These are phyloP conservation scores for Brachionus calyciflorus DNA, from an alignment of 1,140 invertebrate species.

Conservation along the genomic window DNA sequence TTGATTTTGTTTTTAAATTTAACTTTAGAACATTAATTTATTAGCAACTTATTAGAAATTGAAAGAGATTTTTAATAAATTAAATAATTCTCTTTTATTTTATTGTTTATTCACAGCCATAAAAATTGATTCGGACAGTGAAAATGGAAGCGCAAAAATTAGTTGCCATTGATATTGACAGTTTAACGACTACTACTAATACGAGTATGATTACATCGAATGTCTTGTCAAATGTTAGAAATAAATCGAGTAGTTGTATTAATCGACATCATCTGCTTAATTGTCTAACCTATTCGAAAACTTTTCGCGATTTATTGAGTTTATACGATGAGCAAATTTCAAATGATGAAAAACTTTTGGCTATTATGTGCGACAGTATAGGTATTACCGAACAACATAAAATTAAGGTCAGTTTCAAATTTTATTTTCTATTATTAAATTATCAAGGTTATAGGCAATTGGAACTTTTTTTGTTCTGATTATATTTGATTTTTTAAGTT, in stretches of 20 bases:
- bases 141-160: constrained; percentile 4
- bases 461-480: no score
- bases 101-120: no score
- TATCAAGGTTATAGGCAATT: no score
- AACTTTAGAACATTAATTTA: no score
- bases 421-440: no score
- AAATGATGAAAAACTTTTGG: background rate
- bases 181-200: background rate
- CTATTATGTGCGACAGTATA: background rate
- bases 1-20: no score
- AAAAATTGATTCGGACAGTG: no score
- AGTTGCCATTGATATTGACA: constrained; percentile 1
- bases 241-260: background rate
- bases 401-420: background rate
- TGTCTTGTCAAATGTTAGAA: background rate
- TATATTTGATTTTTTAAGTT: no score
- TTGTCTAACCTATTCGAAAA: background rate
- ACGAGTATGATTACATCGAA: background rate
- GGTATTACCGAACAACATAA: constrained; percentile 1
- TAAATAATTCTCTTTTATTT: no score
- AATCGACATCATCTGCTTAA: background rate
- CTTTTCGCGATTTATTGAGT: background rate
- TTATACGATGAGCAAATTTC: background rate
- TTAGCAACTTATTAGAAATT: no score
- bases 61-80: no score